These are phyloP conservation scores for Hypocryptadius cinnamomeus DNA, from an alignment of 2,113 vertebrate genomes.

Conservation along the genomic window DNA sequence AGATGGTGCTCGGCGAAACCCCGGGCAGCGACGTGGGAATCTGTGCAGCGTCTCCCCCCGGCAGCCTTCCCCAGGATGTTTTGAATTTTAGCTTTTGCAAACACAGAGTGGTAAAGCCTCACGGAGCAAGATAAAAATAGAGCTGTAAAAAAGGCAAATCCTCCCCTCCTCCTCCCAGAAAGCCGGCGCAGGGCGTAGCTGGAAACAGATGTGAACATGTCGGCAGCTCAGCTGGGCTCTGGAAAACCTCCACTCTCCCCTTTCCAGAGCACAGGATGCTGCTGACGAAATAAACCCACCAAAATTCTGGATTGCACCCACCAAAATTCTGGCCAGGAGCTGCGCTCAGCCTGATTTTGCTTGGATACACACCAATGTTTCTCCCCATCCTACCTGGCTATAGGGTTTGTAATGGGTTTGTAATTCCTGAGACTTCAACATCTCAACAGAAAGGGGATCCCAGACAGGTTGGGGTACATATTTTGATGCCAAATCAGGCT, in stretches of 20 bases:
- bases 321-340: rapidly evolving
- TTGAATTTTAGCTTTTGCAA: slow-evolving; percentile 62
- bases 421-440: not conserved
- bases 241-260: not conserved
- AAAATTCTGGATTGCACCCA: not conserved
- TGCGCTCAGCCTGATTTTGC: not conserved
- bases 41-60: not conserved
- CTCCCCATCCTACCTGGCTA: not conserved
- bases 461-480: rapidly evolving
- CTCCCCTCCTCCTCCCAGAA: not conserved
- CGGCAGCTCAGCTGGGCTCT: not conserved
- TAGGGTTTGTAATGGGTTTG: not conserved
- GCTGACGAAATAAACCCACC: not conserved
- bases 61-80: slow-evolving; percentile 68
- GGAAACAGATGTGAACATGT: slow-evolving; percentile 63
- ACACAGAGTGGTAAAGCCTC: slow-evolving; percentile 33
- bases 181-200: not conserved
- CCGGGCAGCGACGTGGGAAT: slow-evolving; percentile 53
- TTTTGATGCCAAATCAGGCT: not conserved
- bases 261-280: not conserved
- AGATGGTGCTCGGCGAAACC: slow-evolving; percentile 57
- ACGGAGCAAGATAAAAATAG: slow-evolving; percentile 69
- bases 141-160: slow-evolving; percentile 36
- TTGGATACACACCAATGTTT: not conserved
- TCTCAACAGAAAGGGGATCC: rapidly evolving